Evolutionary conservation across 2,113 vertebrate genomes (phyloP).

Genomic region (Rana temporaria): DNA sequence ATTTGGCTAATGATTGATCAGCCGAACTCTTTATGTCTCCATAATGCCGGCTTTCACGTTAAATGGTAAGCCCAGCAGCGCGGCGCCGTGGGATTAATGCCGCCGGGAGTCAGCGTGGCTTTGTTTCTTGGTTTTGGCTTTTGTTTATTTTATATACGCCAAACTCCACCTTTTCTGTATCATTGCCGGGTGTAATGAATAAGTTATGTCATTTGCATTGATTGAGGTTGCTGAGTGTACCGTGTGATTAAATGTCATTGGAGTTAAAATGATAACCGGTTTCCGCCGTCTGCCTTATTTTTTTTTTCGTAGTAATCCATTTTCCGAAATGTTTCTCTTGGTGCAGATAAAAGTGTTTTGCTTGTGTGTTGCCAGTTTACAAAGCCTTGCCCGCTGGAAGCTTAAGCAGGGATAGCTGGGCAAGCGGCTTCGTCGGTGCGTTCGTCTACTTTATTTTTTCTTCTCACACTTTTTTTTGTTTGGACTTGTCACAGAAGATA

Average conservation of each 20-base stretch:
- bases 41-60: too few relatives aligned
- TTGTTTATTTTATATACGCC: not conserved
- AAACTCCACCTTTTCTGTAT: slow-evolving; percentile 12
- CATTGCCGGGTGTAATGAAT: slow-evolving; percentile 38
- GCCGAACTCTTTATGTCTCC: too few relatives aligned
- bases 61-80: too few relatives aligned
- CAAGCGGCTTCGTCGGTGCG: not conserved
- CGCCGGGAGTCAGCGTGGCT: not conserved
- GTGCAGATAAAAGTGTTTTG: slow-evolving; percentile 42
- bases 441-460: not conserved
- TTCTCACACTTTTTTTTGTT: not conserved
- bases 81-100: not conserved
- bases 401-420: not conserved
- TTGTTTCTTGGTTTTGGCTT: slow-evolving; percentile 13
- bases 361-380: slow-evolving; percentile 38
- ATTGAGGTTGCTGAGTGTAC: slow-evolving; percentile 47
- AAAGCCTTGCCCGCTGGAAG: slow-evolving; percentile 3
- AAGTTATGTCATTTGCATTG: slow-evolving; percentile 52
- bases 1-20: too few relatives aligned
- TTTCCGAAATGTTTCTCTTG: slow-evolving; percentile 46
- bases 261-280: slow-evolving; percentile 22
- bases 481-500: not conserved
- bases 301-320: slow-evolving; percentile 25
- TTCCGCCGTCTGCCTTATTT: slow-evolving; percentile 30
- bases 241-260: slow-evolving; percentile 51